phyloP scores from a whole-genome alignment of 1,140 invertebrate species.

The honey bee (Apis mellifera) region DNA sequence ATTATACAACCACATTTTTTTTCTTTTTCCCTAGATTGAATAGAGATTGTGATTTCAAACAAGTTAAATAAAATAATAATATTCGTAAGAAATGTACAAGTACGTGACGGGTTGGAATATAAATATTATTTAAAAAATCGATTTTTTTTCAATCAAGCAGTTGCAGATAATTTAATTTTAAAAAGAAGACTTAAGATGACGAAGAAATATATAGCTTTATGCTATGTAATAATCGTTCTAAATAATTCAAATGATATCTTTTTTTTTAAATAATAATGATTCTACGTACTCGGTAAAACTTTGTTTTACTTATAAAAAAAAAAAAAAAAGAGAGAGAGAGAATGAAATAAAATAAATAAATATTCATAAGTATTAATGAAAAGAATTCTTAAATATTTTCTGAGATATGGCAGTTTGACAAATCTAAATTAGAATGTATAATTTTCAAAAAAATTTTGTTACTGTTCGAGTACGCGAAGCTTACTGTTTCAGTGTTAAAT shows the following conservation, averaged over 20 bases:
- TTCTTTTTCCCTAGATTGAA: neutral
- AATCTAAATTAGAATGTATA: neutral
- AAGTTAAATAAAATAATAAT: conserved; percentile 27
- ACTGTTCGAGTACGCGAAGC: conserved; percentile 15
- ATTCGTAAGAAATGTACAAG: conserved; percentile 18
- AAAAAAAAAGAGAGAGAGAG: neutral
- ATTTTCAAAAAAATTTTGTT: neutral
- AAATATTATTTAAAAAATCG: conserved; percentile 15
- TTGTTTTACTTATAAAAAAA: neutral
- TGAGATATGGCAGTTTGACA: conserved; percentile 39
- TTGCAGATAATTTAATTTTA: neutral
- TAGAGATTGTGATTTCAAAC: conserved; percentile 20
- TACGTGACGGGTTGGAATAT: conserved; percentile 32
- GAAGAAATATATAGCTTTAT: neutral
- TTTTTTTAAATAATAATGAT: neutral
- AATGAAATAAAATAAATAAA: conserved; percentile 22
- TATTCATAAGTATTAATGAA: conserved; percentile 1
- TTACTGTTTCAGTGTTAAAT: conserved; percentile 12
- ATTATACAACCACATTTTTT: conserved; percentile 21
- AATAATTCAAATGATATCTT: neutral
- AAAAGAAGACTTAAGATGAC: neutral
- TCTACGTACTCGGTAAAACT: conserved; percentile 13
- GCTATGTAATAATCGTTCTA: neutral
- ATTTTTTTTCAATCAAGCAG: neutral
- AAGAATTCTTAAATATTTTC: conserved; percentile 15